Evolutionary conservation across 2,113 vertebrate genomes (phyloP).

Genomic region (Mesoclemmys tuberculata): DNA sequence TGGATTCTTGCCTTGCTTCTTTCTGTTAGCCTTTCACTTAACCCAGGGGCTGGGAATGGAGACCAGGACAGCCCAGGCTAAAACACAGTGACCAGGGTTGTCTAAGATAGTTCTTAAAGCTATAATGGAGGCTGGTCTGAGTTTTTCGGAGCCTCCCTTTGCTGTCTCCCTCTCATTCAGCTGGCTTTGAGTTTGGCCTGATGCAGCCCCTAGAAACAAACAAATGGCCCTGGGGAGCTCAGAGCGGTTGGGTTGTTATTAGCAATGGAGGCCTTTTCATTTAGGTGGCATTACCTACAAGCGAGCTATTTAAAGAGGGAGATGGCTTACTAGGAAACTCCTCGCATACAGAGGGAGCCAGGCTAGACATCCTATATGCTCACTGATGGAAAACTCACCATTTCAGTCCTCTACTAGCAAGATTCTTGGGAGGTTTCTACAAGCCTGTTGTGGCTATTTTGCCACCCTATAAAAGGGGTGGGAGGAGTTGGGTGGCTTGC

Average conservation of each 20-base stretch:
- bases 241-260: neutral
- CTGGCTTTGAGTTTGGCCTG: neutral
- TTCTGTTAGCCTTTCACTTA: neutral
- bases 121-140: neutral
- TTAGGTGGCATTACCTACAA: neutral
- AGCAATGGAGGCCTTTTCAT: neutral
- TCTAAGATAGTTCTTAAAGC: constrained; percentile 7
- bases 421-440: neutral
- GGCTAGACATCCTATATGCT: neutral
- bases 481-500: too few species aligned
- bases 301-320: neutral
- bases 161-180: neutral
- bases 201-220: neutral
- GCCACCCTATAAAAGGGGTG: too few species aligned
- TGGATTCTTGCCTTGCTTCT: neutral
- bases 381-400: neutral
- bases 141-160: neutral
- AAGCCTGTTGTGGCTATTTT: too few species aligned
- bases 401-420: neutral
- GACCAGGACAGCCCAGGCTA: neutral
- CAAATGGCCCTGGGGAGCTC: neutral
- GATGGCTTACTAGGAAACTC: neutral
- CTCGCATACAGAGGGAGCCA: neutral
- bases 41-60: neutral
- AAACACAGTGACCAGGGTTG: neutral